These are phyloP conservation scores for Phoxinus phoxinus DNA, from an alignment of 2,113 vertebrate genomes.

Conservation along the genomic window DNA sequence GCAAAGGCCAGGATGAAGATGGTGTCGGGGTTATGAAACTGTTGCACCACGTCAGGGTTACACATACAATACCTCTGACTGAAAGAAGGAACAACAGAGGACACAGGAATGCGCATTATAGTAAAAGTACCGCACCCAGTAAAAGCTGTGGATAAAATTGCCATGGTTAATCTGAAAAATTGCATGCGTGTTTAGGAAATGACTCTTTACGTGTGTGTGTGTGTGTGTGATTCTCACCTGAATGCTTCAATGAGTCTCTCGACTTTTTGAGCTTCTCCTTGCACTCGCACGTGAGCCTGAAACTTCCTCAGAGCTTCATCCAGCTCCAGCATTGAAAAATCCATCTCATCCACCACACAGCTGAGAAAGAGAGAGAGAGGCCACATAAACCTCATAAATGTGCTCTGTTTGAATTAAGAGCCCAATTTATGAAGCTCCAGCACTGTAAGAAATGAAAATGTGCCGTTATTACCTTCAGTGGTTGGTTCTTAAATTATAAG, in stretches of 20 bases:
- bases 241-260: conserved; percentile 99
- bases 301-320: conserved; percentile 97
- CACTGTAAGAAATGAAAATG: neutral
- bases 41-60: conserved; percentile 97
- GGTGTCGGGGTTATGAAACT: conserved; percentile 99
- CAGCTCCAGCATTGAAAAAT: conserved; percentile 97
- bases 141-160: neutral
- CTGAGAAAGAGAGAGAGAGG: conserved; percentile 65
- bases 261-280: conserved; percentile 98
- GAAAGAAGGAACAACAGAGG: conserved; percentile 43
- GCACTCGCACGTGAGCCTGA: conserved; percentile 96
- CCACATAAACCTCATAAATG: neutral
- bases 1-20: conserved; percentile 99
- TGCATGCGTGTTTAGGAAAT: neutral
- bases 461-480: neutral
- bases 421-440: conserved; percentile 4
- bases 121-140: neutral
- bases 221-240: conserved; percentile 79
- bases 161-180: neutral
- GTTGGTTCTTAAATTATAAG: neutral
- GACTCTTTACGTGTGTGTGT: neutral
- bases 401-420: neutral
- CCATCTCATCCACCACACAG: conserved; percentile 98
- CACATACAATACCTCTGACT: conserved; percentile 99
- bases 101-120: neutral